Conservation (phyloP, 2,113 vertebrate genomes). For the Baryphthengus martii region DNA sequence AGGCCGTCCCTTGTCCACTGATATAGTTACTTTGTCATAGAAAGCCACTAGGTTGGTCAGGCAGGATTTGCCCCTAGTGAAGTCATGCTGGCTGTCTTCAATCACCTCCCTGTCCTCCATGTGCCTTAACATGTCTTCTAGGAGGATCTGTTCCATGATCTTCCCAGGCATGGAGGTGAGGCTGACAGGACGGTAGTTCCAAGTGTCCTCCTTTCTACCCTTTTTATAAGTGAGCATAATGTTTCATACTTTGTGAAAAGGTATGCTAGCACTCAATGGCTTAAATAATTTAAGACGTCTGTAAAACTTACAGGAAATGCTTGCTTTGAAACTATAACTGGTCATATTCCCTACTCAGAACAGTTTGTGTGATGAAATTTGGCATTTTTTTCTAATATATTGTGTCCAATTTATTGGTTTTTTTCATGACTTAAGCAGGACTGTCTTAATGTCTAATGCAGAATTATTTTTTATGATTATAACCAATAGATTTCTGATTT, state of each 20-base stretch:
- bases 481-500: background rate
- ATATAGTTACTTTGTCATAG: no score
- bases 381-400: background rate
- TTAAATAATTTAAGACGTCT: background rate
- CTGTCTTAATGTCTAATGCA: background rate
- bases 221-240: no score
- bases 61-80: no score
- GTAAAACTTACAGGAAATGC: background rate
- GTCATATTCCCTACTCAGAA: background rate
- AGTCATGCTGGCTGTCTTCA: no score
- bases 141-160: no score
- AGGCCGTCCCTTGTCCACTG: no score
- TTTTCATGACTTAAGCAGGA: background rate
- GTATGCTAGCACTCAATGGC: background rate
- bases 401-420: background rate
- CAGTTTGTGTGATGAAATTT: background rate
- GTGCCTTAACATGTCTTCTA: no score
- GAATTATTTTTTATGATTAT: background rate
- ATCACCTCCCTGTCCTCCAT: no score
- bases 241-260: background rate
- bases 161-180: no score
- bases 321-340: background rate
- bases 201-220: no score
- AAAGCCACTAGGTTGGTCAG: no score
- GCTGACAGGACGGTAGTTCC: no score